A percentile compares a stretch with the other conserved stretches of the same genome.
These are phyloP conservation scores for Drosophila flavopinicola DNA, from an alignment of 2,888 invertebrate genomes.

Conservation along the genomic window DNA sequence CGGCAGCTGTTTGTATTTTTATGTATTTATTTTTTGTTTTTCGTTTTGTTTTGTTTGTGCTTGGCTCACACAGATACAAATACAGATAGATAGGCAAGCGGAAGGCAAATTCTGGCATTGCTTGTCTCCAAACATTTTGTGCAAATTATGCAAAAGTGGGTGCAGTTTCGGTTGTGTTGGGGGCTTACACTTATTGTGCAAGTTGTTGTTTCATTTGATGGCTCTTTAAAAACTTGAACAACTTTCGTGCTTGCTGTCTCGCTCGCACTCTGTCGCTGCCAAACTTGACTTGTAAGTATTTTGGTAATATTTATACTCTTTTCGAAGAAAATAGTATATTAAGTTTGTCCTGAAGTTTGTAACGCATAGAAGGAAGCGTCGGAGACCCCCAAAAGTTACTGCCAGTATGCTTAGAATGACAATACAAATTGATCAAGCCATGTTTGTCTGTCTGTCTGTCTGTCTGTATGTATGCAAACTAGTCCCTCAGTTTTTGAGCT, in stretches of 20 bases:
- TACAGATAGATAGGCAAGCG: background rate
- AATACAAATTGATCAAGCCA: no score
- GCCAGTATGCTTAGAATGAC: no score
- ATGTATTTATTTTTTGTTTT: background rate
- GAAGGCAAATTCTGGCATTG: slow-evolving; percentile 22
- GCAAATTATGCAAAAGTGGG: slow-evolving; percentile 24
- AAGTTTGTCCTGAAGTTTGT: no score
- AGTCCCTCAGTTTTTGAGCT: no score
- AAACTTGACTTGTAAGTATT: slow-evolving; percentile 3
- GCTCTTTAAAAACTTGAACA: slow-evolving; percentile 57
- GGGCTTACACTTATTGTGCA: slow-evolving; percentile 40
- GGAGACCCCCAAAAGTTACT: no score
- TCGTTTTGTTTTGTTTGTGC: slow-evolving; percentile 21
- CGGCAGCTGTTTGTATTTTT: background rate
- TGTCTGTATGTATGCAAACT: no score
- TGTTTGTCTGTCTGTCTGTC: no score
- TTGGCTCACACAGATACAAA: slow-evolving; percentile 1
- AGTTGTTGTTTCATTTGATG: slow-evolving; percentile 48
- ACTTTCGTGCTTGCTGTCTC: slow-evolving; percentile 22
- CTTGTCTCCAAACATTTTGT: slow-evolving; percentile 41
- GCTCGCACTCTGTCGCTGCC: background rate
- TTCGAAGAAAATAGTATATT: no score
- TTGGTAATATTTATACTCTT: slow-evolving; percentile 8
- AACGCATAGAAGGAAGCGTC: no score
- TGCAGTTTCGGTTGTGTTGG: no score